phyloP scores from a whole-genome alignment of 2,797 vertebrate genomes.

The Xenops minutus region DNA sequence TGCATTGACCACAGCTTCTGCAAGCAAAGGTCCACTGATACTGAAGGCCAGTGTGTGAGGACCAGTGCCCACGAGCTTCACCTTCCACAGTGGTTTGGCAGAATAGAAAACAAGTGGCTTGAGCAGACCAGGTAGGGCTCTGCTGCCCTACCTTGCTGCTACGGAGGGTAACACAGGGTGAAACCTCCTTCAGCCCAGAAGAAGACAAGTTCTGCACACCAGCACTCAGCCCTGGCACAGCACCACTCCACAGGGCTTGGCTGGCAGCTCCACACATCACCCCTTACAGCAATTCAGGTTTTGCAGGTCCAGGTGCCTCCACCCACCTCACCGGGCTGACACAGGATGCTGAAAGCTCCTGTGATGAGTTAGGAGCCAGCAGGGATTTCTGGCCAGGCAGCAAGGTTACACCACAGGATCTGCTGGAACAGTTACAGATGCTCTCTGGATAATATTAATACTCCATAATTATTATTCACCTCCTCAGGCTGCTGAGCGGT shows the following conservation, averaged over 20 bases:
- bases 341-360: slow-evolving; percentile 29
- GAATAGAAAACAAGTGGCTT: not conserved
- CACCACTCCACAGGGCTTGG: not conserved
- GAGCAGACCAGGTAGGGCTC: not conserved
- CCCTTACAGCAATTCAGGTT: not conserved
- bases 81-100: not conserved
- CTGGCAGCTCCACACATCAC: not conserved
- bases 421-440: not conserved
- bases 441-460: not conserved
- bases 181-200: not conserved
- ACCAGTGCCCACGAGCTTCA: accelerated
- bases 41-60: accelerated
- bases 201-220: not conserved
- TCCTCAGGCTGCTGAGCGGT: not conserved
- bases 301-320: not conserved
- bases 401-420: not conserved
- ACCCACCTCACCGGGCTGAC: slow-evolving; percentile 36
- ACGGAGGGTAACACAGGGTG: not conserved
- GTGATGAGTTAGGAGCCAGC: slow-evolving; percentile 34
- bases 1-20: not conserved
- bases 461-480: not conserved
- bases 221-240: not conserved
- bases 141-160: not conserved
- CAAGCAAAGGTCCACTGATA: not conserved
- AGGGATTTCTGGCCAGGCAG: not conserved